Evolutionary conservation across 2,797 vertebrate genomes (phyloP).

Genomic region (Strix occidentalis): DNA sequence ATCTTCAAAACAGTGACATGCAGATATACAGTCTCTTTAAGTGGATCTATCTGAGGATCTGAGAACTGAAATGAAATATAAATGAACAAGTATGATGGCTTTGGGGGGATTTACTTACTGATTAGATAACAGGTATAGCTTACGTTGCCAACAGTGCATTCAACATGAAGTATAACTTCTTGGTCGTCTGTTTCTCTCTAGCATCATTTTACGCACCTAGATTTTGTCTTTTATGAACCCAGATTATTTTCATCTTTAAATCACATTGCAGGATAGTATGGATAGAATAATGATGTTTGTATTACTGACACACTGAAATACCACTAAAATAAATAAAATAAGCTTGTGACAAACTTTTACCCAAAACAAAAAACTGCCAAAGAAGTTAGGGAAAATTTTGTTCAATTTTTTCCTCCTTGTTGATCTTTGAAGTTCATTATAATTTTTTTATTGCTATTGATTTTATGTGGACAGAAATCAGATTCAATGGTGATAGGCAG

Average conservation of each 20-base stretch:
- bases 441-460: neutral
- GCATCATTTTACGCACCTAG: neutral
- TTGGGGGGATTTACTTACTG: neutral
- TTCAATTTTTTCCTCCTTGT: neutral
- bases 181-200: neutral
- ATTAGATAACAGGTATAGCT: neutral
- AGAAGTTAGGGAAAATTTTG: neutral
- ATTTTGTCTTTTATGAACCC: neutral
- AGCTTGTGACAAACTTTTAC: neutral
- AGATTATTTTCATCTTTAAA: neutral
- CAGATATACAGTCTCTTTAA: neutral
- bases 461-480: neutral
- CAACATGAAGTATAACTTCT: neutral
- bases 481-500: neutral
- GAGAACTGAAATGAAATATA: neutral
- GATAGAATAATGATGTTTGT: neutral
- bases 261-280: neutral
- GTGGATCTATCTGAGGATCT: neutral
- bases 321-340: neutral
- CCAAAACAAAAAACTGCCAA: neutral
- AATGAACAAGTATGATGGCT: neutral
- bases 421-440: neutral
- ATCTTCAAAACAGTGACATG: neutral
- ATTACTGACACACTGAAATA: neutral
- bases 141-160: fast-evolving